Conservation (phyloP, 53 echinoderm and acorn worm species). For the Antedon mediterranea region DNA sequence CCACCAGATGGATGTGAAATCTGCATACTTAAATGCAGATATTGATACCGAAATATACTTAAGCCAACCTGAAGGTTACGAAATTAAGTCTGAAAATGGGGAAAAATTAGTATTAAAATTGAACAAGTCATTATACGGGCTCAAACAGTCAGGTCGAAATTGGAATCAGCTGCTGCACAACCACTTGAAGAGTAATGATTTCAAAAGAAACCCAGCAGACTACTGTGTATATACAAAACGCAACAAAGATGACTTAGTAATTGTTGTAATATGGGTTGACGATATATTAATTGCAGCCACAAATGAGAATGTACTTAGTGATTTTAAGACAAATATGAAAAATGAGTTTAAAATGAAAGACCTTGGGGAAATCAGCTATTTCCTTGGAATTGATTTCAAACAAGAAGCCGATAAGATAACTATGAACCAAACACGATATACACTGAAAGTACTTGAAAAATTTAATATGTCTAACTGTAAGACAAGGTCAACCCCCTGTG, state of each 20-base stretch:
- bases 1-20: constrained; percentile 27
- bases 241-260: neutral
- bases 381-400: too few species aligned
- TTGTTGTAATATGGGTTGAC: constrained; percentile 31
- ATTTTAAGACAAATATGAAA: constrained; percentile 18
- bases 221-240: constrained; percentile 21
- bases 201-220: constrained; percentile 11
- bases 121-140: constrained; percentile 31
- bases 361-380: too few species aligned
- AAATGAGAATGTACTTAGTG: neutral
- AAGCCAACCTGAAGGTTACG: constrained; percentile 29
- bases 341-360: too few species aligned
- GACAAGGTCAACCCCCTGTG: too few species aligned
- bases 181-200: constrained; percentile 9
- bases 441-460: too few species aligned
- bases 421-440: too few species aligned
- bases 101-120: constrained; percentile 21
- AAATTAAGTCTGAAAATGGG: constrained; percentile 2
- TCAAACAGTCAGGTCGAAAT: constrained; percentile 29
- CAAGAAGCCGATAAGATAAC: too few species aligned
- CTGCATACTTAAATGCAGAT: constrained; percentile 26
- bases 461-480: too few species aligned
- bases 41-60: constrained; percentile 25
- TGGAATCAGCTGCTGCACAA: constrained; percentile 21
- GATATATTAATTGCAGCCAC: constrained; percentile 27